Conservation (phyloP, 2,113 vertebrate genomes). For the Hemiscyllium ocellatum region DNA sequence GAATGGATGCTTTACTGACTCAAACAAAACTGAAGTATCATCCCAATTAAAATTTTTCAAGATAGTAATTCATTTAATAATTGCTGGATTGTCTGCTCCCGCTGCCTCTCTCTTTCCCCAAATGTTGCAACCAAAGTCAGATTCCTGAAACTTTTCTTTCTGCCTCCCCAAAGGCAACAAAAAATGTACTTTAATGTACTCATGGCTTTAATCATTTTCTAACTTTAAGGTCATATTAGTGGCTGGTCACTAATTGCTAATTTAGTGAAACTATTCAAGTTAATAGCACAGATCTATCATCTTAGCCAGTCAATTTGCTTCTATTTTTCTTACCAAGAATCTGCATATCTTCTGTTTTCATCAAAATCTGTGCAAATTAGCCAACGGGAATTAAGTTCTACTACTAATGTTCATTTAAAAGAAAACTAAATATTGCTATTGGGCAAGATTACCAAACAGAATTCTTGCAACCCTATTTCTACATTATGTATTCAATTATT, state of each 20-base stretch:
- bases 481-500: background rate
- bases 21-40: background rate
- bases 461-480: background rate
- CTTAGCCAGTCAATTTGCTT: background rate
- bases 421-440: background rate
- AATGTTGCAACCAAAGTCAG: background rate
- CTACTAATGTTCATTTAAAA: background rate
- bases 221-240: background rate
- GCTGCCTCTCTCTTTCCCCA: background rate
- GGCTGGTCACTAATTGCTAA: background rate
- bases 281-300: background rate
- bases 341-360: background rate
- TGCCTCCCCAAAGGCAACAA: background rate
- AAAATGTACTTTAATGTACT: background rate
- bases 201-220: background rate
- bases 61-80: background rate
- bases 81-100: background rate
- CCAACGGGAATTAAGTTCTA: background rate
- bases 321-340: background rate
- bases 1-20: background rate
- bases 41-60: background rate
- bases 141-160: background rate
- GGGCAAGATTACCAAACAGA: background rate
- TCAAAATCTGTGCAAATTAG: background rate
- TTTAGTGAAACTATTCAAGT: background rate